Evolutionary conservation across 1,140 invertebrate genomes (phyloP), one percentile per base, ranked within the genome.

Genomic region (Drosophila leontia): DNA sequence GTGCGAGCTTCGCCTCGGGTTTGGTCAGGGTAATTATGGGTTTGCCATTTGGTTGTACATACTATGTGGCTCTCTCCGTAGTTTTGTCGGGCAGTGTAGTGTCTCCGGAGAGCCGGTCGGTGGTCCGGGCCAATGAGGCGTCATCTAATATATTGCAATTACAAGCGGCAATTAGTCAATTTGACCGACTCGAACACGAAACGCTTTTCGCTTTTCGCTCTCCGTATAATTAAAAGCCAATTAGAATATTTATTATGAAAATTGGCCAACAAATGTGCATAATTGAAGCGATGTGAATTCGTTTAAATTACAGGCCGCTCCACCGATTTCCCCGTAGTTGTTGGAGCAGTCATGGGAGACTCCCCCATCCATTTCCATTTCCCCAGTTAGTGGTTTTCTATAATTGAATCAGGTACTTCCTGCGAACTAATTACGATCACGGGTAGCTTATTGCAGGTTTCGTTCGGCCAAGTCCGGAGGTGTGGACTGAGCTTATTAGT

Each of bases 101-200:
- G 65, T 41, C 37, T 42, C 37, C 23, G 34, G 50, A 26, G 62
- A 19, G 23, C 7, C 4, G 12, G 17, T 34, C 35, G 69, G 69
- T 59, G 53, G 69, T 72, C 67, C 48, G 37, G 69, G 53, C 70
- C 70, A 72, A 72, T 80, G 65, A 70, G 80, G 85, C 72, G 85
- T 79, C 75, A 78, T 78, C 85, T 88, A 88, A 90, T 88, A 82
- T 79, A 85, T 82, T 82, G 81, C 75, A 88, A 90, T 88, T 88
- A 88, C 75, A 83, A 60, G 60, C 48, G 55, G 86, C 78, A 91
- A 90, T 90, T 90, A 91, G 75, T 80, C 86, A 84, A 85, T 91
- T 90, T 61, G 64, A 59, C 69, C 62, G 60, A 71, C 64, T 70
- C 68, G 53, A 64, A 80, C 64, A 82, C 75, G 78, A 70, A 70